A percentile compares a stretch with the other conserved stretches of the same genome.
Evolutionary conservation across 2,888 invertebrate genomes (phyloP).

Genomic region (Mallateleia sp.): DNA sequence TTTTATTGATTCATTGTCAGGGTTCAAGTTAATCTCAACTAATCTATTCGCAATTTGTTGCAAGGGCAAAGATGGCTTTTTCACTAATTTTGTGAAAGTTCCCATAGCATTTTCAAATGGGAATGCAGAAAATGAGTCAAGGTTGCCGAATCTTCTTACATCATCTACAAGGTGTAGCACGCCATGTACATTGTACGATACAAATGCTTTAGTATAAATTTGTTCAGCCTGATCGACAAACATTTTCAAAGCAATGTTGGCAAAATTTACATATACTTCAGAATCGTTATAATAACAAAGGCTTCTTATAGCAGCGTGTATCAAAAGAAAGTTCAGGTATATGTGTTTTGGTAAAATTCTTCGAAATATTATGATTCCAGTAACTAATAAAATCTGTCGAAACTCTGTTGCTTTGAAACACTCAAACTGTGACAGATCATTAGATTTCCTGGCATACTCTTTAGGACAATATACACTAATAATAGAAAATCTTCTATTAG

Average conservation of each 20-base stretch:
- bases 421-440: slow-evolving; percentile 63
- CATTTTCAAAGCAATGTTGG: slow-evolving; percentile 20
- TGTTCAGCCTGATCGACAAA: slow-evolving; percentile 14
- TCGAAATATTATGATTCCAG: slow-evolving; percentile 78
- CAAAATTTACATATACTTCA: not conserved
- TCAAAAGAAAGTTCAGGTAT: slow-evolving; percentile 57
- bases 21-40: slow-evolving; percentile 6
- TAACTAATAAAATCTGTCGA: slow-evolving; percentile 78
- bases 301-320: slow-evolving; percentile 38
- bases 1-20: not conserved
- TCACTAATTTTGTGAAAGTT: not conserved
- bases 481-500: slow-evolving; percentile 50
- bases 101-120: slow-evolving; percentile 43
- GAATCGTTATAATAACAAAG: slow-evolving; percentile 3
- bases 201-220: slow-evolving; percentile 20
- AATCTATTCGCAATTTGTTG: slow-evolving; percentile 19
- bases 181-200: slow-evolving; percentile 26
- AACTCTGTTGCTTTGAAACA: slow-evolving; percentile 81
- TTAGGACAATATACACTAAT: slow-evolving; percentile 69
- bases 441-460: slow-evolving; percentile 80
- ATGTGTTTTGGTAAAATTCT: slow-evolving; percentile 36
- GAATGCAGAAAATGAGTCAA: slow-evolving; percentile 27
- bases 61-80: slow-evolving; percentile 17
- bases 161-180: slow-evolving; percentile 14
- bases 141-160: slow-evolving; percentile 1